Percentiles rank a stretch among this genome's conserved stretches.
Conservation (phyloP, 1,140 invertebrate species). For the Nomia melanderi region DNA sequence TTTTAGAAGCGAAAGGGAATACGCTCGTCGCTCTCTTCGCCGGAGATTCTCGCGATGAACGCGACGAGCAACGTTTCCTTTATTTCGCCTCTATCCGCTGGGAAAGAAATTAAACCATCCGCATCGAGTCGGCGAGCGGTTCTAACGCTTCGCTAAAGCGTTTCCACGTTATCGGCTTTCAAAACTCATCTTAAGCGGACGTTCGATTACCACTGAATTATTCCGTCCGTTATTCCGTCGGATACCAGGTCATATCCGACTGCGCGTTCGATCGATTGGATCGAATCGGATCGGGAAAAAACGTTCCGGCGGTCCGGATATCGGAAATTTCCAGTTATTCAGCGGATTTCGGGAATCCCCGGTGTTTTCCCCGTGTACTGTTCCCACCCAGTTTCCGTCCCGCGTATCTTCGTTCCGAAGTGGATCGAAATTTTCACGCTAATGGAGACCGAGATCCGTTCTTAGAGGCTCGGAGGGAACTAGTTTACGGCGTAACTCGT, state of each 20-base stretch:
- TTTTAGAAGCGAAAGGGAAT: too few relatives aligned
- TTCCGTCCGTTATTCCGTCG: not conserved
- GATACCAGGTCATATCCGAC: conserved; percentile 14
- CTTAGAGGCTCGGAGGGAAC: too few relatives aligned
- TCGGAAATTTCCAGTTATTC: conserved; percentile 11
- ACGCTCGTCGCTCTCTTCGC: too few relatives aligned
- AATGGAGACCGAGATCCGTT: too few relatives aligned
- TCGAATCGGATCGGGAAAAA: not conserved
- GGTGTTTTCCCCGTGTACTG: not conserved
- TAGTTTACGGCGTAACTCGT: too few relatives aligned
- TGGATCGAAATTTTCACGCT: not conserved
- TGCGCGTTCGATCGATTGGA: not conserved
- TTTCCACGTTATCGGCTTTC: too few relatives aligned
- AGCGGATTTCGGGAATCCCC: not conserved
- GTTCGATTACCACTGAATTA: conserved; percentile 21
- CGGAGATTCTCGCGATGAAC: too few relatives aligned
- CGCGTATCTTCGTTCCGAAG: not conserved
- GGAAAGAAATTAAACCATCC: too few relatives aligned
- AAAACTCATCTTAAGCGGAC: not conserved
- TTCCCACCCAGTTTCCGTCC: not conserved
- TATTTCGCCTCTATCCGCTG: too few relatives aligned
- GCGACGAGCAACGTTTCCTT: too few relatives aligned
- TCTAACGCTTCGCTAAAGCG: too few relatives aligned
- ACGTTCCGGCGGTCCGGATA: not conserved
- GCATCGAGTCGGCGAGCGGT: too few relatives aligned